Evolutionary conservation across 2,888 invertebrate species (phyloP).

Genomic region (Noctua comes): DNA sequence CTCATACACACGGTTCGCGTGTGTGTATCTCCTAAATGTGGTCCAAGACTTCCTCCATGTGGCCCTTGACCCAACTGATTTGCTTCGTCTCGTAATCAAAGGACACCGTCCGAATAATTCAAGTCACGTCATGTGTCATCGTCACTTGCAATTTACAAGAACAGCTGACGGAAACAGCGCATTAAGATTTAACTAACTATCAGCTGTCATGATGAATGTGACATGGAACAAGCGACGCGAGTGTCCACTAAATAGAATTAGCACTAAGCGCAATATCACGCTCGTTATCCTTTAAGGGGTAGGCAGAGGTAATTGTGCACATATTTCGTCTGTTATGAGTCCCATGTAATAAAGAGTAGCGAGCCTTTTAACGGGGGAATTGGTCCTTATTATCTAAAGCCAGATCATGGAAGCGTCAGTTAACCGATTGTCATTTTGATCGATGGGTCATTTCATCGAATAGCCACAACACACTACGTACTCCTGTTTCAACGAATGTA

Average conservation of each 20-base stretch:
- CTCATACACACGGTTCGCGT: too few relatives aligned
- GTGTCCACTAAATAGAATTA: conserved; percentile 11
- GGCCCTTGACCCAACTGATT: background rate
- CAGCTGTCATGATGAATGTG: conserved; percentile 17
- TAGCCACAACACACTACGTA: background rate
- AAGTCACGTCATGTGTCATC: background rate
- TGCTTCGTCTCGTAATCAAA: conserved; percentile 18
- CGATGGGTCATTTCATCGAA: background rate
- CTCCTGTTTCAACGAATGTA: background rate
- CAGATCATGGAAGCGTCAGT: background rate
- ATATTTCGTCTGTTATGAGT: background rate
- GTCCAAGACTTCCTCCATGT: background rate
- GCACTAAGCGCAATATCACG: background rate
- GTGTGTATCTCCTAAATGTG: background rate
- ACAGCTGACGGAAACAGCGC: conserved; percentile 47
- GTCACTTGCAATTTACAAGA: conserved; percentile 26
- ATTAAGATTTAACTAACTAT: conserved; percentile 15
- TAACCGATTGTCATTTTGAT: background rate
- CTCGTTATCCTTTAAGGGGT: background rate
- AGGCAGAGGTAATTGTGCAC: background rate
- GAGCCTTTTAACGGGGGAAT: background rate
- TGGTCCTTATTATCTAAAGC: background rate
- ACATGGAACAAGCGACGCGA: background rate
- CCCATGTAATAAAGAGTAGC: background rate
- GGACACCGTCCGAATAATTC: conserved; percentile 4